Conservation (phyloP, 2,113 vertebrate genomes). For the Pterocles orientalis region DNA sequence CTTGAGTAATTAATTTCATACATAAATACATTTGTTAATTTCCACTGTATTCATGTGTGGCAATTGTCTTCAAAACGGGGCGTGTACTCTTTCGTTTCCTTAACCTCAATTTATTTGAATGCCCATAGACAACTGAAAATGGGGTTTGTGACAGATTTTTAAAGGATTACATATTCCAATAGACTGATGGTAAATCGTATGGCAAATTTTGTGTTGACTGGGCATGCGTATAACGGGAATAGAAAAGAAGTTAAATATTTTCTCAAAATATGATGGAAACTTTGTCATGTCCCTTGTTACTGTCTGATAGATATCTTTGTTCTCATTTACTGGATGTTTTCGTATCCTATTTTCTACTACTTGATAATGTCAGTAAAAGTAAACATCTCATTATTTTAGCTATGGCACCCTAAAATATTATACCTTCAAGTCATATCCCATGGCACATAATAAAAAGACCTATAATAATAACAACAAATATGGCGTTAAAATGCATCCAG, state of each 20-base stretch:
- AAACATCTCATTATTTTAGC: not conserved
- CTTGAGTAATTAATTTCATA: not conserved
- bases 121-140: not conserved
- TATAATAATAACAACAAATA: not conserved
- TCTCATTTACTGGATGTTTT: not conserved
- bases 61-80: not conserved
- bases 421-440: not conserved
- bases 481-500: not conserved
- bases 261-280: not conserved
- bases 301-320: not conserved
- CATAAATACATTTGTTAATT: not conserved
- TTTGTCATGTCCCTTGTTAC: not conserved
- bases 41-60: rapidly evolving
- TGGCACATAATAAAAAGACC: not conserved
- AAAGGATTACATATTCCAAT: not conserved
- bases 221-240: not conserved
- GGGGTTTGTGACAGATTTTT: not conserved
- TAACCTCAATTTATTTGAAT: not conserved
- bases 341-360: not conserved
- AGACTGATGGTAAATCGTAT: not conserved
- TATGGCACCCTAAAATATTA: not conserved
- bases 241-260: not conserved
- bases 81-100: not conserved
- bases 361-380: not conserved
- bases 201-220: not conserved